phyloP scores from a whole-genome alignment of 2,888 invertebrate species.

The Acholoe squamosa region DNA sequence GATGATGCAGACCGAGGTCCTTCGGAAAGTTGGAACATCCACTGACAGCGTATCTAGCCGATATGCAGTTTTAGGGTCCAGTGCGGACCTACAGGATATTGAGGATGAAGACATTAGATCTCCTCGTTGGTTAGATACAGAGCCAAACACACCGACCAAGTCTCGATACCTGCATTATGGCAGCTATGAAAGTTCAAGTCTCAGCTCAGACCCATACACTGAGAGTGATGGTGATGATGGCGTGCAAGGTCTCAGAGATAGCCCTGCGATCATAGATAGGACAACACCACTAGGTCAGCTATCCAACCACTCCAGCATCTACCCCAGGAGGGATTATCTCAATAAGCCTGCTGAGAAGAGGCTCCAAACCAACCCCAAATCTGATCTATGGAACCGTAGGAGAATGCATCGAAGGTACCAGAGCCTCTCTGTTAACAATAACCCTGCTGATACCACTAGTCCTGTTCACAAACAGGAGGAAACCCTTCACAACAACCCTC shows the following conservation, averaged over 20 bases:
- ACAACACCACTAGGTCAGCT: not conserved
- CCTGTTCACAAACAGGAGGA: not conserved
- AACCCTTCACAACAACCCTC: not conserved
- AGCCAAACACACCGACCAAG: not conserved
- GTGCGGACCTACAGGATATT: constrained; percentile 9
- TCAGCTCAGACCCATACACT: constrained; percentile 52
- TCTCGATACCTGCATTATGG: constrained; percentile 9
- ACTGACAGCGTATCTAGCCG: not conserved
- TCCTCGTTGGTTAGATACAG: constrained; percentile 7
- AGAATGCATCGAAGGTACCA: not conserved
- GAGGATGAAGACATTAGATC: constrained; percentile 16
- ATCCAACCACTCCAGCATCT: not conserved
- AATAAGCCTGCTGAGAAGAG: not conserved
- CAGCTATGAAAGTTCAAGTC: constrained; percentile 42
- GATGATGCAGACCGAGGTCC: constrained; percentile 52
- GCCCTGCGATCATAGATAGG: not conserved
- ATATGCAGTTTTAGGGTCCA: constrained; percentile 16
- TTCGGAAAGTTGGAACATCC: constrained; percentile 11
- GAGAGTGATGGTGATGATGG: constrained; percentile 40
- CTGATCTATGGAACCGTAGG: constrained; percentile 45
- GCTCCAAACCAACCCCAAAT: not conserved
- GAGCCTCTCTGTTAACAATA: not conserved
- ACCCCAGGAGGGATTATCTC: not conserved
- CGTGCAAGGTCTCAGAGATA: not conserved
- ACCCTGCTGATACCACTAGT: not conserved